These are phyloP conservation scores for Xanthia icteritia DNA, from an alignment of 2,888 invertebrate species.

Conservation along the genomic window DNA sequence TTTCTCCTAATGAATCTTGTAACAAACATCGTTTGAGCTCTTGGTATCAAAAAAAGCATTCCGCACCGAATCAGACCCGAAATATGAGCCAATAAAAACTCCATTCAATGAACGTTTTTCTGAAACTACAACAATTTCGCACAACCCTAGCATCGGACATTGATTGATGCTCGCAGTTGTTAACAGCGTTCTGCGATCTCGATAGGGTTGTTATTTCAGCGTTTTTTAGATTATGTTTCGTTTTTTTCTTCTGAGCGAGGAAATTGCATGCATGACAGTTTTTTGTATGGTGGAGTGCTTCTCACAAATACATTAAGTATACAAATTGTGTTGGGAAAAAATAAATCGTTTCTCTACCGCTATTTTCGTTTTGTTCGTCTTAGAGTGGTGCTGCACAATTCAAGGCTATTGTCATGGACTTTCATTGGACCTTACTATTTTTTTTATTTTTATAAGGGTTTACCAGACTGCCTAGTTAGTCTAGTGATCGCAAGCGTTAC, in stretches of 20 bases:
- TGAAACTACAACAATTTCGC: constrained; percentile 72
- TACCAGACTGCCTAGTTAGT: not conserved
- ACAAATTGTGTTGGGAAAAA: constrained; percentile 46
- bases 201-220: constrained; percentile 77
- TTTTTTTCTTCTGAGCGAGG: constrained; percentile 68
- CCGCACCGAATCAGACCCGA: constrained; percentile 30
- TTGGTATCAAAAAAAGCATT: constrained; percentile 25
- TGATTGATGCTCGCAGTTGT: constrained; percentile 80
- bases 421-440: not conserved
- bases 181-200: constrained; percentile 77
- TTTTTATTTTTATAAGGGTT: too few relatives aligned
- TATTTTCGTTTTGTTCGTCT: constrained; percentile 9
- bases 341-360: constrained; percentile 20
- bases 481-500: not conserved
- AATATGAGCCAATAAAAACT: constrained; percentile 65
- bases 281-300: constrained; percentile 54
- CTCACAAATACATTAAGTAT: constrained; percentile 45
- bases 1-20: constrained; percentile 11
- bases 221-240: constrained; percentile 71
- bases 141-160: constrained; percentile 72
- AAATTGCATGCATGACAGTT: constrained; percentile 69
- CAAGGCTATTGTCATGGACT: not conserved
- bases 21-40: constrained; percentile 1
- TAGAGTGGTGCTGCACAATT: not conserved
- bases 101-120: constrained; percentile 65